Evolutionary conservation across 2,888 invertebrate genomes (phyloP).

Genomic region (Trichogramma evanescens): DNA sequence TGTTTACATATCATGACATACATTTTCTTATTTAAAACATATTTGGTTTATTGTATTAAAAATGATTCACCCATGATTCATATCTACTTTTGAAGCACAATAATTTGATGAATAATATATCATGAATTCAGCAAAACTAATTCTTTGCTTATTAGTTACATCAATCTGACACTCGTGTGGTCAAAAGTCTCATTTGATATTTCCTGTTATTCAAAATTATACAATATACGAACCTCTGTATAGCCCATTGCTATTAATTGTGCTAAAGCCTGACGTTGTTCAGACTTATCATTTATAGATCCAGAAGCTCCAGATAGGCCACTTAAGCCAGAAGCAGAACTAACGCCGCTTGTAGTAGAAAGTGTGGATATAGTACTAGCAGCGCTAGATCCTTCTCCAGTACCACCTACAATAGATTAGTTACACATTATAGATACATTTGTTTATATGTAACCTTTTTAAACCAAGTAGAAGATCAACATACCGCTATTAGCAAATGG

Average conservation of each 20-base stretch:
- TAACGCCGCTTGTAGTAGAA: conserved; percentile 57
- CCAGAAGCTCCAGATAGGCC: conserved; percentile 58
- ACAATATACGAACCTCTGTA: conserved; percentile 56
- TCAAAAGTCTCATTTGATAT: background rate
- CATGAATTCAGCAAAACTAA: too few relatives aligned
- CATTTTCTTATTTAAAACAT: conserved; percentile 2
- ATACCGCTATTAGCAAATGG: conserved; percentile 67
- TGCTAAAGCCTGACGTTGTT: conserved; percentile 58
- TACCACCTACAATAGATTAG: conserved; percentile 38
- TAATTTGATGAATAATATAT: background rate
- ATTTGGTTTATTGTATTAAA: background rate
- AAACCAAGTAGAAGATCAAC: background rate
- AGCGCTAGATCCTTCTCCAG: conserved; percentile 64
- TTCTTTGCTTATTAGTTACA: too few relatives aligned
- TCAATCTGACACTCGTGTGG: too few relatives aligned
- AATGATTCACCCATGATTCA: conserved; percentile 18
- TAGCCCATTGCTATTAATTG: conserved; percentile 68
- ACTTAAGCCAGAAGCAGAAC: conserved; percentile 55
- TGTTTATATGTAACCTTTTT: background rate
- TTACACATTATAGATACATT: background rate
- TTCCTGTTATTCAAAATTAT: background rate
- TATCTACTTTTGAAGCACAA: conserved; percentile 8
- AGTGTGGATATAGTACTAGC: conserved; percentile 66
- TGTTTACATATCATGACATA: background rate
- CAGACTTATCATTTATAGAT: conserved; percentile 57